phyloP scores from a whole-genome alignment of 2,113 vertebrate genomes.

The Balaeniceps rex region DNA sequence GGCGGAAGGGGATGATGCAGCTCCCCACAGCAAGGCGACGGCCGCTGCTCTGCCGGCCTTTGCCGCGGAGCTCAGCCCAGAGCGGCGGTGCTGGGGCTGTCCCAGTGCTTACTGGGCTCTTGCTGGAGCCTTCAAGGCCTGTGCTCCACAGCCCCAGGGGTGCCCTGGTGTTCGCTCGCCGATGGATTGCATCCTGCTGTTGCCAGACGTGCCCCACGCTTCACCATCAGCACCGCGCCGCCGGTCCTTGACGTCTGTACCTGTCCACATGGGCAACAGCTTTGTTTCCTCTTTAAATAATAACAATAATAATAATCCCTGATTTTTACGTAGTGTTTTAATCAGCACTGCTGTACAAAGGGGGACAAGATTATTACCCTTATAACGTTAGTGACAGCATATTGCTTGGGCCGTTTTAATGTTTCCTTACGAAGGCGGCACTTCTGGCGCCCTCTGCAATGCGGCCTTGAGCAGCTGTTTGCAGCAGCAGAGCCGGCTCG shows the following conservation, averaged over 20 bases:
- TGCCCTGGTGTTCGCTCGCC: accelerated
- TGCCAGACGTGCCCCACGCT: not conserved
- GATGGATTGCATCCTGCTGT: not conserved
- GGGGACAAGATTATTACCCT: not conserved
- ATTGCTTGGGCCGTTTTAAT: not conserved
- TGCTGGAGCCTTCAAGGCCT: not conserved
- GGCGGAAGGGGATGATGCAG: not conserved
- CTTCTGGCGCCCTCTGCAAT: not conserved
- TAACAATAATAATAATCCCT: not conserved
- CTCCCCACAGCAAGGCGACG: not conserved
- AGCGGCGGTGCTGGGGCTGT: accelerated
- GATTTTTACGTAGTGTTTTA: not conserved
- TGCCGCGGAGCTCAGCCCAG: not conserved
- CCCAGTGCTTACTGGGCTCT: not conserved
- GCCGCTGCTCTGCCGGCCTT: not conserved
- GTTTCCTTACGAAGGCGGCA: not conserved
- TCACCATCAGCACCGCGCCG: not conserved
- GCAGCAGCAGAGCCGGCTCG: not conserved
- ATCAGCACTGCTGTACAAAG: not conserved
- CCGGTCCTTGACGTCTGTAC: not conserved
- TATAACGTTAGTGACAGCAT: not conserved
- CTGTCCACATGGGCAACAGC: not conserved
- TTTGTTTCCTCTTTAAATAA: not conserved
- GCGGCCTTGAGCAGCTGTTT: not conserved
- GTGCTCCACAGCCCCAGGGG: not conserved